Base-by-base conservation (phyloP, 1,140 invertebrate genomes). In the Drosophila mojavensis region DNA sequence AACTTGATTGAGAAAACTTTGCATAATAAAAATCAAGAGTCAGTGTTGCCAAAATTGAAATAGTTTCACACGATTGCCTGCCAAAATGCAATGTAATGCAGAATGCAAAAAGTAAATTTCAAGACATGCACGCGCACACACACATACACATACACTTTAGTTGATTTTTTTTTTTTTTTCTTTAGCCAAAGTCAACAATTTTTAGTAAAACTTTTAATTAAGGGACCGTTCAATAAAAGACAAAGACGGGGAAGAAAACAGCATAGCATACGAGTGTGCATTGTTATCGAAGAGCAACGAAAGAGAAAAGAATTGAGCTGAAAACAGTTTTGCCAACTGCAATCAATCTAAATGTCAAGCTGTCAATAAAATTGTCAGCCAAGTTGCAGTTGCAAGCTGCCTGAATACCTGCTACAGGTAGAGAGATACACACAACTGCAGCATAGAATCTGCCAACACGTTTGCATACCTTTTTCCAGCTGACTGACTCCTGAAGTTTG, bases 331-430 rank as follows among this genome's bases (percentile, higher is more conserved):
- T 69, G 61, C 66, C 67, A 86, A 88, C 69, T 89, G 84, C 84
- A 80, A 88, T 88, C 83, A 88, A 88, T 88, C 84, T 84, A 88
- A 84, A 88, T 75, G 83, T 89, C 83, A 76, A 69, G 64, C 67
- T 88, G 80, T 88, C 84, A 89, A 88, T 88, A 84, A 88, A 84
- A 88, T 88, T 88, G 80, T 84, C 83, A 88, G 60, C 76, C 70
- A 47, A 78, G 71, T 48, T 78, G 78, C 75, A 75, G 36, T 60
- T 64, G 78, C 72, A 51, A 54, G 6, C 50, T 20, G 47, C 48
- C 45, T 64, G 24, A 53, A 56, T 26, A 17, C 39, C 6, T 9
- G 24, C 5, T 24, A 26, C 43, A 17, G 43, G 20, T 24, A 24
- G 20, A 24, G 20, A 24, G 20, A 24, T 2, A 24, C 43, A 10